phyloP scores from a whole-genome alignment of 2,888 invertebrate genomes.

The Holacanthella duospinosa region DNA sequence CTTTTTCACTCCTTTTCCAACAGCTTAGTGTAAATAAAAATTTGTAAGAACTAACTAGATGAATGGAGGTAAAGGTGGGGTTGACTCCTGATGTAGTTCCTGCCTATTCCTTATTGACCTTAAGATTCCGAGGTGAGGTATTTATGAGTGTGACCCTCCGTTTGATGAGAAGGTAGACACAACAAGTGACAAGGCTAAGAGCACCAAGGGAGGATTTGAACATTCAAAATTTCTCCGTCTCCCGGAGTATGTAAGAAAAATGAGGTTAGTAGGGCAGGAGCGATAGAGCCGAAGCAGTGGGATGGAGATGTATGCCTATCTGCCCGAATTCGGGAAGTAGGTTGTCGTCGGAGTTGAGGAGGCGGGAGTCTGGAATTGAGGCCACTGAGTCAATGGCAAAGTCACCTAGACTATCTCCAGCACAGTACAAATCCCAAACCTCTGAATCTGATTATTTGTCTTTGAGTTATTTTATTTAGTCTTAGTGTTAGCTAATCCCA shows the following conservation, averaged over 20 bases:
- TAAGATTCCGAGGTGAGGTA: not conserved
- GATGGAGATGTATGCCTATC: not conserved
- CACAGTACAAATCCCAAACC: too few relatives aligned
- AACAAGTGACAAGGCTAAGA: constrained; percentile 2
- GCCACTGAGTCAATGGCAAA: constrained; percentile 3
- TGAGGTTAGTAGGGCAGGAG: not conserved
- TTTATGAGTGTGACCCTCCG: not conserved
- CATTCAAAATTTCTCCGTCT: not conserved
- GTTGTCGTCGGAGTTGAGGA: not conserved
- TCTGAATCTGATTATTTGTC: too few relatives aligned
- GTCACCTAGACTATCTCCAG: not conserved
- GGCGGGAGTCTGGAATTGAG: not conserved
- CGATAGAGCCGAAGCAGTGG: constrained; percentile 2
- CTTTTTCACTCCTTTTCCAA: too few relatives aligned
- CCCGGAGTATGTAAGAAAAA: not conserved
- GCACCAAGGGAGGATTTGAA: not conserved
- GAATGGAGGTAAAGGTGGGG: too few relatives aligned
- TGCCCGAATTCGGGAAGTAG: constrained; percentile 3
- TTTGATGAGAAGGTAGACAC: not conserved
- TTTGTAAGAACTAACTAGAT: too few relatives aligned
- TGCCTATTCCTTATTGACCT: not conserved
- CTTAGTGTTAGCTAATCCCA: not conserved
- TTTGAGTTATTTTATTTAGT: not conserved
- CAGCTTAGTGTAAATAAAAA: too few relatives aligned
- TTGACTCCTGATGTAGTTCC: too few relatives aligned